Conservation (phyloP, 2,113 vertebrate genomes). For the Percopsis transmontana region DNA sequence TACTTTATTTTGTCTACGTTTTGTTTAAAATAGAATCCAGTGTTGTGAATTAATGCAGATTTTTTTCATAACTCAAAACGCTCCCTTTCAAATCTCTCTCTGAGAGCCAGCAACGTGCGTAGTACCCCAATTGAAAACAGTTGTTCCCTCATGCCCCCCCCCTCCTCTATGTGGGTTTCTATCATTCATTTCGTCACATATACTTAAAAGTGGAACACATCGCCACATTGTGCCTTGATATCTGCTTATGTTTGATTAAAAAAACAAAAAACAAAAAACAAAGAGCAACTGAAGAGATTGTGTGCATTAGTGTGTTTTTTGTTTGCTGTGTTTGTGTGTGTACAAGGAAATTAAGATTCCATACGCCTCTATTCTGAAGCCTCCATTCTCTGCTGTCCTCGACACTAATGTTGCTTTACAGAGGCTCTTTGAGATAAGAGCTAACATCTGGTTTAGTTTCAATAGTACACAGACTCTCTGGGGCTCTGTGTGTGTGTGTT, state of each 20-base stretch:
- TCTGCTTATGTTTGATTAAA: conserved; percentile 58
- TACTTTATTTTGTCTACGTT: conserved; percentile 42
- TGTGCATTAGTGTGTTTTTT: neutral
- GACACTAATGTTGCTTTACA: conserved; percentile 86
- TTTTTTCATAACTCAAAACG: conserved; percentile 36
- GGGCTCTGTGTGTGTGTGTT: conserved; percentile 67
- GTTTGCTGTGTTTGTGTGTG: conserved; percentile 1
- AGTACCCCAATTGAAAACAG: conserved; percentile 63
- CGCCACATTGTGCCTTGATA: conserved; percentile 55
- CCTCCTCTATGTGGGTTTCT: conserved; percentile 42
- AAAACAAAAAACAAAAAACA: conserved; percentile 30
- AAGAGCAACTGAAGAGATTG: conserved; percentile 4
- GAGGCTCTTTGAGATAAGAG: conserved; percentile 85
- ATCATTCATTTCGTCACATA: conserved; percentile 60
- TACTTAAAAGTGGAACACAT: conserved; percentile 42
- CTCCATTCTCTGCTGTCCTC: conserved; percentile 79
- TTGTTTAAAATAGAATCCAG: conserved; percentile 55
- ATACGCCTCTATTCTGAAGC: conserved; percentile 76
- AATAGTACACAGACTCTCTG: conserved; percentile 82
- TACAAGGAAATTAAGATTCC: conserved; percentile 46
- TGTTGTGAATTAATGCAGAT: conserved; percentile 45
- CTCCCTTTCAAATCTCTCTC: conserved; percentile 25
- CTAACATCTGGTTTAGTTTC: conserved; percentile 94
- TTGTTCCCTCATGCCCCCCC: conserved; percentile 38
- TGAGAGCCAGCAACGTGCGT: conserved; percentile 20